A percentile compares a stretch with the other conserved stretches of the same genome.
Evolutionary conservation across 2,888 invertebrate genomes (phyloP).

Genomic region (Pilophorus perplexus): DNA sequence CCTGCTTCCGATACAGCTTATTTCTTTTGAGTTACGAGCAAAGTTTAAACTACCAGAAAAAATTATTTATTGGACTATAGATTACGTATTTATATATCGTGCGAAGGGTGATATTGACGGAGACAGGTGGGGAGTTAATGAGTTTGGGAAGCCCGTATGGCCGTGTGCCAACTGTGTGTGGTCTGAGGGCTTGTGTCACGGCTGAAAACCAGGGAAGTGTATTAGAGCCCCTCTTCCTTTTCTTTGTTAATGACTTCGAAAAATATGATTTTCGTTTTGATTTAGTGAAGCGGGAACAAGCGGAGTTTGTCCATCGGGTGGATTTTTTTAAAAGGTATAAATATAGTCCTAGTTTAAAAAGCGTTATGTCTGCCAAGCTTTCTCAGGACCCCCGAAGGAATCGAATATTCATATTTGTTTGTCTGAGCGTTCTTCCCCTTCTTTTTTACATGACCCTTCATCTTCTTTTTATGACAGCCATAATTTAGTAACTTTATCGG

Average conservation of each 20-base stretch:
- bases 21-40: constrained; percentile 1
- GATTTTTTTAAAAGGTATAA: constrained; percentile 6
- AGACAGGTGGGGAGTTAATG: constrained; percentile 40
- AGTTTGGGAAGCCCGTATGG: constrained; percentile 11
- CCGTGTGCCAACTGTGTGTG: constrained; percentile 22
- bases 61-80: constrained; percentile 19
- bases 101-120: constrained; percentile 19
- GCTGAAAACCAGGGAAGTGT: constrained; percentile 10
- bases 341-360: constrained; percentile 38
- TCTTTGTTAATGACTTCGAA: constrained; percentile 35
- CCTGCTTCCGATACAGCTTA: too few species aligned
- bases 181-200: constrained; percentile 30
- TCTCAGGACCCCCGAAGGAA: constrained; percentile 5
- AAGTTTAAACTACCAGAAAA: neutral
- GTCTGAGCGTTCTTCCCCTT: constrained; percentile 13
- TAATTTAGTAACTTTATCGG: constrained; percentile 27
- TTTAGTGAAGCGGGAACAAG: constrained; percentile 34
- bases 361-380: constrained; percentile 26
- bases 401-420: constrained; percentile 35
- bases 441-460: constrained; percentile 17
- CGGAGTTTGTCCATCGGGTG: constrained; percentile 25
- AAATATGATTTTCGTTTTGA: constrained; percentile 39
- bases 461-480: constrained; percentile 27
- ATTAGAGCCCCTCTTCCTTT: constrained; percentile 19
- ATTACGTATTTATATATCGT: constrained; percentile 24